Conservation (phyloP, 1,140 invertebrate species). For the Mactra quadrangularis region DNA sequence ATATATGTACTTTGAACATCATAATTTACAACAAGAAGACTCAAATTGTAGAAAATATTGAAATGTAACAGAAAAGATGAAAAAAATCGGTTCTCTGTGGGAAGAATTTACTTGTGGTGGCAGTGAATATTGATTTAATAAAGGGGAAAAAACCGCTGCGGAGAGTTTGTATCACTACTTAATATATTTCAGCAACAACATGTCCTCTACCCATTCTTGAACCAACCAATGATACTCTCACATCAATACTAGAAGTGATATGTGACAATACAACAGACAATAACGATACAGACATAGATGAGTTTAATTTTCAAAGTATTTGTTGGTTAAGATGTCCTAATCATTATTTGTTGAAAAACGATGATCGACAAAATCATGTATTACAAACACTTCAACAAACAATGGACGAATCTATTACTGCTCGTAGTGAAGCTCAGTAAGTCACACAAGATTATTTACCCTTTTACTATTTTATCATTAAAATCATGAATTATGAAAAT, state of each 20-base stretch:
- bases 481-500: too few relatives aligned
- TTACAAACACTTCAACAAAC: not conserved
- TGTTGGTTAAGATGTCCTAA: conserved; percentile 38
- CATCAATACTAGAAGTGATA: not conserved
- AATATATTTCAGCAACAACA: conserved; percentile 19
- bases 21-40: too few relatives aligned
- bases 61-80: too few relatives aligned
- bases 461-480: too few relatives aligned
- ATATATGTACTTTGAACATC: too few relatives aligned
- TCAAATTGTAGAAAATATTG: too few relatives aligned
- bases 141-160: too few relatives aligned
- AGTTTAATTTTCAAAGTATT: conserved; percentile 9
- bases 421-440: not conserved
- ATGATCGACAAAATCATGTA: not conserved
- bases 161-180: too few relatives aligned
- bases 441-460: too few relatives aligned
- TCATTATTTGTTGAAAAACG: conserved; percentile 24
- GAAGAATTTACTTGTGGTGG: too few relatives aligned
- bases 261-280: not conserved
- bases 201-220: conserved; percentile 3
- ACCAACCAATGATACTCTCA: not conserved
- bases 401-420: not conserved
- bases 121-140: too few relatives aligned
- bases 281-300: not conserved
- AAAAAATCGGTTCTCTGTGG: too few relatives aligned